These are phyloP conservation scores for Callinectes sapidus DNA, from an alignment of 2,888 invertebrate species.

Conservation along the genomic window DNA sequence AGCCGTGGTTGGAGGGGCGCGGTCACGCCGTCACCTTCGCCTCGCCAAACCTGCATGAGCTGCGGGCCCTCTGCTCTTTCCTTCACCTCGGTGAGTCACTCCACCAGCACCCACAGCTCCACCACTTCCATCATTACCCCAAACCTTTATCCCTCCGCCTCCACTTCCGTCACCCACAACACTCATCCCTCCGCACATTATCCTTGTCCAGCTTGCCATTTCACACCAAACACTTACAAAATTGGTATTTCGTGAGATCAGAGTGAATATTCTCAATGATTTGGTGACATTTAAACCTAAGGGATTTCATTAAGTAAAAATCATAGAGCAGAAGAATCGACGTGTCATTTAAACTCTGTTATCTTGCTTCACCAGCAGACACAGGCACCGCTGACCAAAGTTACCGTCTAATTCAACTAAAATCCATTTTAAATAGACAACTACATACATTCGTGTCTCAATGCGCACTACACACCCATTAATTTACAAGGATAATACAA, in stretches of 20 bases:
- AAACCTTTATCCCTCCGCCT: not conserved
- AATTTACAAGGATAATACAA: not conserved
- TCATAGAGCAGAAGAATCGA: too few species aligned
- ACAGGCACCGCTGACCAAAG: not conserved
- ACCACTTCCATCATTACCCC: not conserved
- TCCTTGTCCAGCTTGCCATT: not conserved
- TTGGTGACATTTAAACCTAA: too few species aligned
- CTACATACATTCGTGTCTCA: too few species aligned
- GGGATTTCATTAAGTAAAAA: too few species aligned
- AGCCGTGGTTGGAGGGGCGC: constrained; percentile 79
- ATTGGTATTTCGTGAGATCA: too few species aligned
- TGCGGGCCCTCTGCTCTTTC: constrained; percentile 75
- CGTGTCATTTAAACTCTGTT: too few species aligned
- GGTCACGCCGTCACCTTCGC: constrained; percentile 77
- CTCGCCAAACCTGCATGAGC: constrained; percentile 88
- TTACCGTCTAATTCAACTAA: not conserved
- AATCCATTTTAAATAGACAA: not conserved
- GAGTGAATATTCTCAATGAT: too few species aligned
- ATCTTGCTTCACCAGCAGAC: not conserved
- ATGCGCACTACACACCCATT: not conserved
- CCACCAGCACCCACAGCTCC: not conserved
- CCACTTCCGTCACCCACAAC: not conserved
- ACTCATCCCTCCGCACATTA: not conserved
- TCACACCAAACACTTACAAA: not conserved
- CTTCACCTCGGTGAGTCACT: constrained; percentile 55